Conservation (phyloP, 2,888 invertebrate species). For the Cephus pulcher region DNA sequence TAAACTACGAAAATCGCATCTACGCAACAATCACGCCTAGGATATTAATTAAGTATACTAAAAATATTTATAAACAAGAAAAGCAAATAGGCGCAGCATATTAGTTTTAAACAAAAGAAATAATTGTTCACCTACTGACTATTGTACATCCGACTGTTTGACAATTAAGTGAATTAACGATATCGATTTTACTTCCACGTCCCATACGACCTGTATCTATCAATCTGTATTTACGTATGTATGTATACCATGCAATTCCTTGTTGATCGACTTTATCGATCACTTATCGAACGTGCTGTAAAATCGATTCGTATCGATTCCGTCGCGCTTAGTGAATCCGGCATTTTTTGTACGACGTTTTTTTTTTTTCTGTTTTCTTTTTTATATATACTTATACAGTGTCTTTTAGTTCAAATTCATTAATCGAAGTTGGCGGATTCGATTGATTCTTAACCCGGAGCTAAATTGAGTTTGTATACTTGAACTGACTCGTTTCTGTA, state of each 20-base stretch:
- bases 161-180: not conserved
- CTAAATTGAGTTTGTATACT: not conserved
- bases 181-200: not conserved
- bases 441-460: not conserved
- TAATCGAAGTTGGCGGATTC: not conserved
- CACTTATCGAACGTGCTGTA: not conserved
- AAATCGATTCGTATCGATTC: not conserved
- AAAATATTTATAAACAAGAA: constrained; percentile 18
- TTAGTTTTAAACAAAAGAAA: constrained; percentile 32
- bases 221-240: not conserved
- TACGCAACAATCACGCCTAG: constrained; percentile 32
- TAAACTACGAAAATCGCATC: constrained; percentile 25
- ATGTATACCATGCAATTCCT: not conserved
- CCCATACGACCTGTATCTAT: not conserved
- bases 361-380: constrained; percentile 16
- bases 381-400: constrained; percentile 13
- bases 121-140: constrained; percentile 26
- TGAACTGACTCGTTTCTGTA: not conserved
- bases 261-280: not conserved
- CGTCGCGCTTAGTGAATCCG: constrained; percentile 13
- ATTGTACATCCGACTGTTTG: constrained; percentile 18
- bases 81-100: constrained; percentile 26
- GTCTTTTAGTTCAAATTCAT: not conserved
- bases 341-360: constrained; percentile 32
- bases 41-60: constrained; percentile 28